Base-by-base conservation (phyloP, 2,797 vertebrate genomes). In the Danio jaintianensis region DNA sequence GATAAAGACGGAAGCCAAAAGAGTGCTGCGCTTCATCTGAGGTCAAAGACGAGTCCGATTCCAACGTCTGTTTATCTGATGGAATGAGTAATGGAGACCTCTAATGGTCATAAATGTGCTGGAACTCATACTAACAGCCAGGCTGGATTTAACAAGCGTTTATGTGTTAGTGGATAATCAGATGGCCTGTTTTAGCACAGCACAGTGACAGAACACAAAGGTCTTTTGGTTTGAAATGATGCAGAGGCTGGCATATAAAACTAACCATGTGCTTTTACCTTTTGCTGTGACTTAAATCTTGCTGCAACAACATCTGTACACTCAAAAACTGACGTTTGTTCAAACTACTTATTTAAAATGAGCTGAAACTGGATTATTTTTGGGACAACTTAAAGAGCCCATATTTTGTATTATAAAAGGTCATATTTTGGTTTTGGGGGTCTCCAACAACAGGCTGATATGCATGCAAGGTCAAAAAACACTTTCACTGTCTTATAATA, bases 161-260 rank as follows among this genome's bases (percentile, higher is more conserved):
- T 43, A 38, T 68, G 53, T 78, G 64, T 67, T 18, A 0, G 20
- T 13, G 22, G 50, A 58, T 69, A 18, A 68, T 38, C 53, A 68
- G 29, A 59, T 20, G 43, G 36, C 53, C 11, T 71, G 53, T 58
- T 72, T 66, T 6, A 50, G 59, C 42, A 29, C 43, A 48, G 16
- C 6, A 11, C 12, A 48, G 40, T 36, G 73, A 71, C 22, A 0
- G 50, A 64, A 11, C 66, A 77, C 64, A 53, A 71, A 71, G 18
- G 11, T 43, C 16, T 81, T n/a, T 63, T 63, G 48, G 12, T 76
- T 71, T 63, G 40, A 63, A 55, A 76, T 15, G 38, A 70, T 50
- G 61, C 66, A 58, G 61, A 40, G 48, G 56, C 48, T 20, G 66
- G 10, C 40, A 29, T 52, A 76, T 70, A 15, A 63, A 70, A 70